These are phyloP conservation scores for Chondrosia reniformis DNA, from an alignment of 37 sponge, comb jelly and placozoan species.

Conservation along the genomic window DNA sequence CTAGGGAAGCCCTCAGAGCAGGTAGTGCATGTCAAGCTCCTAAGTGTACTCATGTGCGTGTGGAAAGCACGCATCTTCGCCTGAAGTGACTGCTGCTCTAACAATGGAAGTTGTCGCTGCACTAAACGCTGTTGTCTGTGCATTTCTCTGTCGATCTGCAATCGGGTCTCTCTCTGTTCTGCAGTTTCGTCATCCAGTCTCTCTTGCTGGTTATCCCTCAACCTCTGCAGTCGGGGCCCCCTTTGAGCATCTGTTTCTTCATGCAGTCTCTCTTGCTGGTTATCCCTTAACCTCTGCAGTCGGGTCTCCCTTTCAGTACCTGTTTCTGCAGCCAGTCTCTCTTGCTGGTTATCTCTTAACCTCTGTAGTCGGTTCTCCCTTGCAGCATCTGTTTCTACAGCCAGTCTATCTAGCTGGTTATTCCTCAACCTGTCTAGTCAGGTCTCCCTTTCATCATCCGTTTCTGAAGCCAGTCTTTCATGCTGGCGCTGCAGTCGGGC, in stretches of 20 bases:
- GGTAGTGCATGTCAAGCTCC: not conserved
- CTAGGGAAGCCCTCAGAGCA: constrained; percentile 1
- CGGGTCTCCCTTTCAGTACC: not conserved
- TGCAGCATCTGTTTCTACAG: not conserved
- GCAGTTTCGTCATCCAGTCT: not conserved
- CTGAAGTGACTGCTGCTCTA: not conserved
- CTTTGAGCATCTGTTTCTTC: not conserved
- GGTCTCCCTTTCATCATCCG: not conserved
- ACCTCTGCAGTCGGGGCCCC: not conserved
- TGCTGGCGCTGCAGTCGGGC: too few relatives aligned
- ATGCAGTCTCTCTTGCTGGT: not conserved
- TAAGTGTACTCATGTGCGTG: not conserved
- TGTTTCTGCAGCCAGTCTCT: not conserved
- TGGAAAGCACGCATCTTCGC: not conserved
- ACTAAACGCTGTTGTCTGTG: not conserved
- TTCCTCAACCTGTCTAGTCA: not conserved
- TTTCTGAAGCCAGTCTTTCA: not conserved
- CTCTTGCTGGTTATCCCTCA: not conserved
- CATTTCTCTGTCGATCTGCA: not conserved
- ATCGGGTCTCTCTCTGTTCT: too few relatives aligned
- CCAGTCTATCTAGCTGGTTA: not conserved
- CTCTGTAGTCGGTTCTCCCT: not conserved
- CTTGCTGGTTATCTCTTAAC: not conserved
- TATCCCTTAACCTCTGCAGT: not conserved
- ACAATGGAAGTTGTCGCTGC: not conserved